These are phyloP conservation scores for Deilephila porcellus DNA, from an alignment of 2,888 invertebrate species.

Conservation along the genomic window DNA sequence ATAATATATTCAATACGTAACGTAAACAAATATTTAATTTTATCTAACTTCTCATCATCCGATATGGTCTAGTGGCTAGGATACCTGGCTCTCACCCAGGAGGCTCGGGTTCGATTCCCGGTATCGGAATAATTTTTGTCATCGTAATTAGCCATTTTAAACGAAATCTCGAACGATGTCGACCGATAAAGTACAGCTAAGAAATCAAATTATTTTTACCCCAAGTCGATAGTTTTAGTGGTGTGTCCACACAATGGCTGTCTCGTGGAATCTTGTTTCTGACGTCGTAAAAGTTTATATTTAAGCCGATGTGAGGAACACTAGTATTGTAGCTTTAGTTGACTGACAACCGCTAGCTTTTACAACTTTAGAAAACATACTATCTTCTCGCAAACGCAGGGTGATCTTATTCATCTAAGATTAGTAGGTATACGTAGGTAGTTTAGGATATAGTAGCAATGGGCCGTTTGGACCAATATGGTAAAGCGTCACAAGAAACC, in stretches of 20 bases:
- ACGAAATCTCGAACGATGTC: background rate
- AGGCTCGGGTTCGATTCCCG: slow-evolving; percentile 87
- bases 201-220: no score
- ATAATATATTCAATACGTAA: background rate
- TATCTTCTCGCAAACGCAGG: no score
- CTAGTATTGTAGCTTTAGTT: background rate
- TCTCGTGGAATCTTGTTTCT: slow-evolving; percentile 24
- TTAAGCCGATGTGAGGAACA: slow-evolving; percentile 19
- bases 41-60: slow-evolving; percentile 53
- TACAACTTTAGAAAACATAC: background rate
- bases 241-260: background rate
- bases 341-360: background rate
- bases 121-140: slow-evolving; percentile 79
- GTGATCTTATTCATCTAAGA: no score
- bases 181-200: background rate
- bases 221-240: background rate
- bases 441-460: no score
- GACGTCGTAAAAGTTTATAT: slow-evolving; percentile 41
- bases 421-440: no score
- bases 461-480: no score
- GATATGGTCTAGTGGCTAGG: slow-evolving; percentile 87
- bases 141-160: background rate
- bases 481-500: no score
- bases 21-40: background rate
- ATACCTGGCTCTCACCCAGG: slow-evolving; percentile 86